Conservation (phyloP, 2,113 vertebrate species). For the Bujurquina vittata region DNA sequence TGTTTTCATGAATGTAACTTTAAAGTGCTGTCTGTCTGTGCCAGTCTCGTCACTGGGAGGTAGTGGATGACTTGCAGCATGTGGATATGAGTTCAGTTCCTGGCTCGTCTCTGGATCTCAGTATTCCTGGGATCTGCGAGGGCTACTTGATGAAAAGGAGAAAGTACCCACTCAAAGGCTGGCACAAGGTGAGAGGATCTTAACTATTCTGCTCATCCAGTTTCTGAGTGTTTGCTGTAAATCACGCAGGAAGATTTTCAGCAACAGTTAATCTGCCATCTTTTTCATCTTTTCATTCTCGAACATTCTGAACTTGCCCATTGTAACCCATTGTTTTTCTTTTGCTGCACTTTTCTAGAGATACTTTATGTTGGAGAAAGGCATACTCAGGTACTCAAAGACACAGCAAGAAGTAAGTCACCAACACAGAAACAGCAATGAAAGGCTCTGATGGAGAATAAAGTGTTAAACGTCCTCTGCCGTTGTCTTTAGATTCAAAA, state of each 20-base stretch:
- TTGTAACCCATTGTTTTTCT: neutral
- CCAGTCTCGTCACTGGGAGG: constrained; percentile 89
- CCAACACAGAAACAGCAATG: neutral
- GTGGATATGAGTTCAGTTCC: neutral
- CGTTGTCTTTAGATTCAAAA: constrained; percentile 80
- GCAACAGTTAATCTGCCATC: neutral
- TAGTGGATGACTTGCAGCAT: constrained; percentile 82
- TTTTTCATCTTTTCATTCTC: no score
- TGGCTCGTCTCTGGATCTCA: constrained; percentile 66
- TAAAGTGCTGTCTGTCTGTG: neutral
- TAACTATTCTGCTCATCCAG: neutral
- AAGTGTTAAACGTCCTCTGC: neutral
- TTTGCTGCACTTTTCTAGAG: constrained; percentile 74
- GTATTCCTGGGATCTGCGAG: constrained; percentile 83
- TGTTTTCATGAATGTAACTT: neutral
- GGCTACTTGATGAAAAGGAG: constrained; percentile 94
- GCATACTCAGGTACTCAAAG: constrained; percentile 88
- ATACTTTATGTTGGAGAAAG: constrained; percentile 90
- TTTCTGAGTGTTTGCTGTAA: neutral
- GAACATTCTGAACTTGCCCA: no score
- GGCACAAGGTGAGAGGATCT: constrained; percentile 88
- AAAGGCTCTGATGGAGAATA: neutral
- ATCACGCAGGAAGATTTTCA: neutral
- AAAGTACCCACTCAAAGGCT: constrained; percentile 95
- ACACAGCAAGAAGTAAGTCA: constrained; percentile 89